Evolutionary conservation across 1,140 invertebrate species (phyloP).

Genomic region (Eriocheir sinensis): DNA sequence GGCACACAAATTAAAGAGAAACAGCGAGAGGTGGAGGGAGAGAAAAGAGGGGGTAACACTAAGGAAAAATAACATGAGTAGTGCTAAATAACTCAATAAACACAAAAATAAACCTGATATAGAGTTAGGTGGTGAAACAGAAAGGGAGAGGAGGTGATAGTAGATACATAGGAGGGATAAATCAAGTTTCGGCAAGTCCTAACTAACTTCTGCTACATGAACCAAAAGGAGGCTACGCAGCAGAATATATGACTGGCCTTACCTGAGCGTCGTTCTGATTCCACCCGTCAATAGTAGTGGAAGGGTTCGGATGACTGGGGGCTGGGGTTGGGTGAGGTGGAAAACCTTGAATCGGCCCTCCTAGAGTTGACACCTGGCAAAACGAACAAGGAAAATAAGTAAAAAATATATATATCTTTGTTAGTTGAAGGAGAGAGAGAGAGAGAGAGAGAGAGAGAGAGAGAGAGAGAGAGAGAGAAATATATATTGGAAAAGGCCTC

Average conservation of each 20-base stretch:
- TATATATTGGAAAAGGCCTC: not conserved
- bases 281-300: conserved; percentile 74
- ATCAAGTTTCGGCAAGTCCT: not conserved
- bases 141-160: no score
- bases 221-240: not conserved
- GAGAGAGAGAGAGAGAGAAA: conserved; percentile 54
- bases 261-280: conserved; percentile 78
- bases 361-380: conserved; percentile 70
- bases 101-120: no score
- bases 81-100: not conserved
- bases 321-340: conserved; percentile 73
- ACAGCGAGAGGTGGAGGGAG: not conserved
- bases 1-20: not conserved
- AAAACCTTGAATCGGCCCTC: conserved; percentile 68
- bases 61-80: not conserved
- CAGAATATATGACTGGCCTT: conserved; percentile 39
- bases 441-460: conserved; percentile 51
- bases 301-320: conserved; percentile 74
- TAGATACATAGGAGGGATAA: no score
- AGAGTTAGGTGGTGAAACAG: no score
- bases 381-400: not conserved
- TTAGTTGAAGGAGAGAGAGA: not conserved
- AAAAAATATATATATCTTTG: not conserved
- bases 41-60: not conserved
- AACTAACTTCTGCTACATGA: not conserved